phyloP scores from a whole-genome alignment of 2,888 invertebrate genomes.

The Acheta domesticus region DNA sequence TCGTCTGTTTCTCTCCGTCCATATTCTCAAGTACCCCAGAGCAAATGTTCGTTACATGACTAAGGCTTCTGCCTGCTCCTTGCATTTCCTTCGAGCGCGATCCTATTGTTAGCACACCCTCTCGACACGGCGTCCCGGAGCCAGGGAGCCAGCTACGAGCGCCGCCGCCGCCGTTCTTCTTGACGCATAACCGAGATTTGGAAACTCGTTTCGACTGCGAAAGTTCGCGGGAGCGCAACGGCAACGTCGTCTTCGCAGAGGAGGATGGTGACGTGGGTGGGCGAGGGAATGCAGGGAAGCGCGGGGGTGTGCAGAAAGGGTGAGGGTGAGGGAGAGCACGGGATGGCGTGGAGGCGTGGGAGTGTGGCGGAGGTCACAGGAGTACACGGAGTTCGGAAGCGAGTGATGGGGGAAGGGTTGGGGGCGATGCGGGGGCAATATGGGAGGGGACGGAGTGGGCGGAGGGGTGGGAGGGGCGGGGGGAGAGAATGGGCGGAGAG shows the following conservation, averaged over 20 bases:
- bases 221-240: constrained; percentile 18
- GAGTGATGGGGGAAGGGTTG: no score
- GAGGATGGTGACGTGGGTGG: not conserved
- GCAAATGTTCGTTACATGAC: not conserved
- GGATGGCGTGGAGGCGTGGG: no score
- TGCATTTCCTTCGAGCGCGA: not conserved
- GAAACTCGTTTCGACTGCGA: not conserved
- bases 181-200: not conserved
- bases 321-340: no score
- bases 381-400: no score
- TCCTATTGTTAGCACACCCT: not conserved
- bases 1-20: not conserved
- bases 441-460: no score
- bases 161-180: not conserved
- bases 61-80: not conserved
- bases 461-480: no score
- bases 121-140: not conserved
- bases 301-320: not conserved
- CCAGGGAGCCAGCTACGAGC: no score
- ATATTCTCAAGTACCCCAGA: not conserved
- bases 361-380: no score
- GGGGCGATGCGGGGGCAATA: no score
- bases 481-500: no score
- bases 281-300: not conserved
- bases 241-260: not conserved